Base-by-base conservation (phyloP, 2,797 vertebrate species). In the Eupleurogrammus muticus region DNA sequence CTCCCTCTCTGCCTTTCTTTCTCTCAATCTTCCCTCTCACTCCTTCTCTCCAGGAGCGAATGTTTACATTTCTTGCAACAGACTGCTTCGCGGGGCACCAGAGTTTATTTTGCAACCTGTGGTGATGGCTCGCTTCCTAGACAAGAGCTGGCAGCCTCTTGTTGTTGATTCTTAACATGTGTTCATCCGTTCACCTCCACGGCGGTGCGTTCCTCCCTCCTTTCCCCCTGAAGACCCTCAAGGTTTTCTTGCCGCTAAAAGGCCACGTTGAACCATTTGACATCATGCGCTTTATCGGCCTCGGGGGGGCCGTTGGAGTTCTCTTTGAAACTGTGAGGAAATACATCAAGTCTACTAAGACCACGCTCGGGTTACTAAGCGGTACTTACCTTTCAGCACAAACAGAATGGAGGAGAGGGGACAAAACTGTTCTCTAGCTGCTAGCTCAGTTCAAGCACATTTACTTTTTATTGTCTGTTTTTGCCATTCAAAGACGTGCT, bases 21-120 rank as follows among this genome's bases (percentile, higher is more conserved):
- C 60, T 80, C 64, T 61, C 59, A 44, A 19, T 79, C 79, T 75
- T 61, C 64, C 73, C 6, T 56, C 76, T 82, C 66, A 40, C 70
- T 83, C 73, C 75, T 58, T 76, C 74, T 75, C 87, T 88, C 83
- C 77, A 66, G 84, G 77, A 89, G 84, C 40, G 48, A 84, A 79
- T 93, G 90, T 93, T 93, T 93, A 91, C 89, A 91, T 93, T 92
- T 90, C 88, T 92, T 91, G 86, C 89, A 90, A 87, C 87, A 88
- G 93, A 88, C 89, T 79, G 85, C 84, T 91, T 92, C 69, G 71
- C 84, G 75, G 91, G 92, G 90, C 91, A 93, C 92, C 88, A 87
- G 85, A 89, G 92, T 94, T 93, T 94, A 91, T 93, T 94, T 93
- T 93, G 91, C 90, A 93, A 92, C 92, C 91, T 92, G 92, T 91